These are phyloP conservation scores for Rhizoglyphus robini DNA, from an alignment of 1,140 invertebrate genomes.

Conservation along the genomic window DNA sequence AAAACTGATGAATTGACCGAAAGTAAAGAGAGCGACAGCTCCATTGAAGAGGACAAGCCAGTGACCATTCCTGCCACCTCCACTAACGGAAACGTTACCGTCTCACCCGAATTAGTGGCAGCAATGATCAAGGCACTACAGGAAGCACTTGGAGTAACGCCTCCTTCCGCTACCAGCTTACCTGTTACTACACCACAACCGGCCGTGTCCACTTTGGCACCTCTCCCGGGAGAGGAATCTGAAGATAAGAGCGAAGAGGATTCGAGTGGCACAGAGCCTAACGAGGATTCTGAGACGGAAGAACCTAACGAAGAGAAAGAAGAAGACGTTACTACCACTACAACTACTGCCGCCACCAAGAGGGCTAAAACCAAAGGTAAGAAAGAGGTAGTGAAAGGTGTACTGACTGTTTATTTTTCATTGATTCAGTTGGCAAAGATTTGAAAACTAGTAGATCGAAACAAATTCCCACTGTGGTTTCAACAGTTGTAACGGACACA, in stretches of 20 bases:
- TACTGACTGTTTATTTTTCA: not conserved
- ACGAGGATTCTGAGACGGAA: not conserved
- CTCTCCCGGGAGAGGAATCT: not conserved
- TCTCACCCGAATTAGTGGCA: conserved; percentile 10
- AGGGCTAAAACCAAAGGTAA: not conserved
- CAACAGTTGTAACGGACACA: conserved; percentile 7
- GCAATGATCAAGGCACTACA: conserved; percentile 18
- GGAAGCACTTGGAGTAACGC: not conserved
- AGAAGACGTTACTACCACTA: not conserved
- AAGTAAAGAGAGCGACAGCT: not conserved
- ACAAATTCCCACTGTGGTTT: not conserved
- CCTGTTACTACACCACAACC: not conserved
- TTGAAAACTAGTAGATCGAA: not conserved
- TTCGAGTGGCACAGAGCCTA: not conserved
- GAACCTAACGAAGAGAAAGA: not conserved
- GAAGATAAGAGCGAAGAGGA: not conserved
- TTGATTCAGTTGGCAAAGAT: not conserved
- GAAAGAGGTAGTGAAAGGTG: not conserved
- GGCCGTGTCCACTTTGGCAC: not conserved
- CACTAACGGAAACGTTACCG: not conserved
- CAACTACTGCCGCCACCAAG: not conserved
- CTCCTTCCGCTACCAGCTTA: no score
- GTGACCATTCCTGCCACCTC: not conserved
- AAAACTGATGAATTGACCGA: not conserved
- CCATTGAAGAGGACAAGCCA: not conserved